Percentiles rank a stretch among this genome's conserved stretches.
Conservation (phyloP, 2,113 vertebrate species). For the Crotalus horridus region DNA sequence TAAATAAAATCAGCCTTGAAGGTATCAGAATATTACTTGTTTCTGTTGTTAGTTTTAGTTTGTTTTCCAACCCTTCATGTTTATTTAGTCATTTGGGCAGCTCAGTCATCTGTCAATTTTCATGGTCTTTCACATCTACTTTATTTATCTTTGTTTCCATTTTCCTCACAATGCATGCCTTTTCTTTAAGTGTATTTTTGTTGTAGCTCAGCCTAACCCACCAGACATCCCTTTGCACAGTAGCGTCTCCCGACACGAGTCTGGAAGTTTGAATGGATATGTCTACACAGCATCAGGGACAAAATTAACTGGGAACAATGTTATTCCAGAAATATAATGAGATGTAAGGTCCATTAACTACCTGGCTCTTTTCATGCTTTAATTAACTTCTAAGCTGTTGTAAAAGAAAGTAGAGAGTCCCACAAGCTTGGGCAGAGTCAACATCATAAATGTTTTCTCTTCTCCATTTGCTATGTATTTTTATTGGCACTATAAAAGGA, state of each 20-base stretch:
- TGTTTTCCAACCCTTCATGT: too few relatives aligned
- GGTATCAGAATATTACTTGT: not conserved
- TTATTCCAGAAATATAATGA: not conserved
- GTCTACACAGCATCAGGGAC: not conserved
- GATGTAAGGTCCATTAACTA: not conserved
- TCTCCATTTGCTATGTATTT: not conserved
- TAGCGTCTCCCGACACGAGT: not conserved
- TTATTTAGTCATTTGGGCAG: not conserved
- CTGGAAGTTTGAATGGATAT: not conserved
- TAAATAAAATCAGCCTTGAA: not conserved
- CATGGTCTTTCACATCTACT: not conserved
- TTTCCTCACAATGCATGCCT: not conserved
- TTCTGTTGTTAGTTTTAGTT: not conserved
- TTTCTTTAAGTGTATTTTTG: not conserved
- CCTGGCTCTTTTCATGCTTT: not conserved
- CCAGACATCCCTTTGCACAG: not conserved
- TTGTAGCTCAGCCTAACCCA: not conserved
- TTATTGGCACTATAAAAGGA: not conserved
- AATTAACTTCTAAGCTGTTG: not conserved
- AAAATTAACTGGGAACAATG: not conserved
- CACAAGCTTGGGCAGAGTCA: not conserved
- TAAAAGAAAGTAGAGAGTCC: not conserved
- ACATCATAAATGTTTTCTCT: conserved; percentile 2
- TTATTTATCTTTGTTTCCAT: not conserved
- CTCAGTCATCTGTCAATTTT: not conserved